These are phyloP conservation scores for Atta texana DNA, from an alignment of 1,140 invertebrate genomes.

Conservation along the genomic window DNA sequence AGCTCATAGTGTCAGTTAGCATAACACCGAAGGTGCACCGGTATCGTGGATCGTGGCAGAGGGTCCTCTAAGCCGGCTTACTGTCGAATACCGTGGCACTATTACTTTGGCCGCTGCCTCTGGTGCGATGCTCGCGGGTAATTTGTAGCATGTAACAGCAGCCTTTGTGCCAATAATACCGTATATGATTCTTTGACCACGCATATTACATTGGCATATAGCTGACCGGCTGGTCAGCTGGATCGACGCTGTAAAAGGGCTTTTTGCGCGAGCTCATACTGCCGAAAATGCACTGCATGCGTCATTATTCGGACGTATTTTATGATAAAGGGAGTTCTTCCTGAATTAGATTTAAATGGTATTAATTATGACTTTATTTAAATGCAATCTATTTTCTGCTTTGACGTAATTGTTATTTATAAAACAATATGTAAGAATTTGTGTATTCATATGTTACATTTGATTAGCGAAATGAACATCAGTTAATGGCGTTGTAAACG, in stretches of 20 bases:
- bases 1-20: constrained; percentile 72
- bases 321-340: constrained; percentile 18
- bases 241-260: constrained; percentile 37
- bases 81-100: constrained; percentile 62
- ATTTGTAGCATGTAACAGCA: constrained; percentile 70
- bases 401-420: constrained; percentile 21
- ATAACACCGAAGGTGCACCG: constrained; percentile 63
- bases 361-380: constrained; percentile 22
- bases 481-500: not conserved
- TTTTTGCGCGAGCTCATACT: constrained; percentile 31
- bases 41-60: constrained; percentile 66
- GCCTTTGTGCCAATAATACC: constrained; percentile 66
- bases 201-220: constrained; percentile 34
- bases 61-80: constrained; percentile 71
- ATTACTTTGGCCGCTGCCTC: constrained; percentile 49
- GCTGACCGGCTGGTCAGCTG: not conserved
- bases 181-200: constrained; percentile 68
- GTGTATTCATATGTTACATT: not conserved
- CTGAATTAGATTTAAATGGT: constrained; percentile 24
- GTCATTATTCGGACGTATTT: constrained; percentile 43
- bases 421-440: not conserved
- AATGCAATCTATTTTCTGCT: constrained; percentile 17
- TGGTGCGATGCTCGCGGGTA: constrained; percentile 49
- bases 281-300: constrained; percentile 32
- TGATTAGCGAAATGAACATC: constrained; percentile 23